phyloP scores from a whole-genome alignment of 2,797 vertebrate species.

The Hypotaenidia philippensis region DNA sequence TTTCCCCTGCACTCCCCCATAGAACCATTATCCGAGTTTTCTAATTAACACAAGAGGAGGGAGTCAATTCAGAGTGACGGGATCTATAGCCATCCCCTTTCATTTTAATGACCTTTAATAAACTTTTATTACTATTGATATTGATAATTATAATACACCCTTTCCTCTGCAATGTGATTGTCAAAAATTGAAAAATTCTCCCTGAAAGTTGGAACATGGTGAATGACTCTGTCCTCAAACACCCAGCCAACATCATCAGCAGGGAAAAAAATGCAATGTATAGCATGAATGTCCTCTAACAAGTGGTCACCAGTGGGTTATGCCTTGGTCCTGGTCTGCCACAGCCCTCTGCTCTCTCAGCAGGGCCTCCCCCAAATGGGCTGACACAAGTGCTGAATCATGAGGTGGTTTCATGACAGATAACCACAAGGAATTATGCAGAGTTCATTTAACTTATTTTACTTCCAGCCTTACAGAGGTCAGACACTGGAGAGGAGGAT shows the following conservation, averaged over 20 bases:
- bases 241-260: neutral
- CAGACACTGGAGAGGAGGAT: slow-evolving; percentile 43
- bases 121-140: slow-evolving; percentile 98
- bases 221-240: slow-evolving; percentile 34
- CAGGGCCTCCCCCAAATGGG: neutral
- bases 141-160: slow-evolving; percentile 96
- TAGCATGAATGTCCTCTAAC: neutral
- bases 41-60: slow-evolving; percentile 99
- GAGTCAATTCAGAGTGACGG: slow-evolving; percentile 96
- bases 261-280: neutral
- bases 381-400: slow-evolving; percentile 1
- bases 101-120: slow-evolving; percentile 99
- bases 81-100: slow-evolving; percentile 92
- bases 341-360: neutral
- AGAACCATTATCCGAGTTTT: slow-evolving; percentile 96
- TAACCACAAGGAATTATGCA: slow-evolving; percentile 19
- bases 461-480: slow-evolving; percentile 33
- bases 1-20: slow-evolving; percentile 92
- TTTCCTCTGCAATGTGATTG: slow-evolving; percentile 87
- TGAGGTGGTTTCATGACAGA: slow-evolving; percentile 39
- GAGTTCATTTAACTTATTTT: slow-evolving; percentile 54
- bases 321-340: neutral
- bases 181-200: slow-evolving; percentile 80
- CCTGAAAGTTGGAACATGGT: slow-evolving; percentile 63
- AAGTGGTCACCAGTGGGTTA: neutral